phyloP scores from a whole-genome alignment of 2,888 invertebrate genomes.

The Arenicola marina region DNA sequence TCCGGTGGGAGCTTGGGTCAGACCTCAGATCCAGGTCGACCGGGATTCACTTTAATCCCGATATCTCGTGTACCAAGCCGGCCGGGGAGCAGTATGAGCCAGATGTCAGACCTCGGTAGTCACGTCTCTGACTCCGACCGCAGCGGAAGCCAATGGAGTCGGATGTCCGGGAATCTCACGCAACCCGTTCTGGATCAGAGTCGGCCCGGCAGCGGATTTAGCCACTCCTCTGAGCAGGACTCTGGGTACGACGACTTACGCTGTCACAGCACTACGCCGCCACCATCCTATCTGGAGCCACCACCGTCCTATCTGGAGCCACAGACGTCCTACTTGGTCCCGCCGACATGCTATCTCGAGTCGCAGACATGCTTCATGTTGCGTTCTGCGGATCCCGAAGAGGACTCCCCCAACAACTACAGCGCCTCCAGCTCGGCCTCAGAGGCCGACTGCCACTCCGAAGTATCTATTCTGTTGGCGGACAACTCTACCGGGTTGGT shows the following conservation, averaged over 20 bases:
- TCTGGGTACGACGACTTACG: conserved; percentile 5
- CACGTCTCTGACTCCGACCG: too few relatives aligned
- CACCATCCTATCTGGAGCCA: neutral
- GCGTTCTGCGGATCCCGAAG: neutral
- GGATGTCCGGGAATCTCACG: too few relatives aligned
- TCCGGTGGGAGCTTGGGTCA: too few relatives aligned
- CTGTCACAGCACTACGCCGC: conserved; percentile 1
- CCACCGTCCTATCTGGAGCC: neutral
- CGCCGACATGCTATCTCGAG: too few relatives aligned
- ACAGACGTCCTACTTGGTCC: neutral
- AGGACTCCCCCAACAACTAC: neutral
- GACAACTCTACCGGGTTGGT: neutral
- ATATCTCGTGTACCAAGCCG: too few relatives aligned
- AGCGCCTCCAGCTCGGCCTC: neutral
- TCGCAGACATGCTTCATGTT: too few relatives aligned
- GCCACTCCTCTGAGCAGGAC: conserved; percentile 1
- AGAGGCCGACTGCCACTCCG: neutral
- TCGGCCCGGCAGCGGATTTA: neutral
- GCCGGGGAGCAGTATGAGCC: too few relatives aligned
- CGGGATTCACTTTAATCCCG: too few relatives aligned
- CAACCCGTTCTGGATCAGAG: too few relatives aligned
- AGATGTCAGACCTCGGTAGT: too few relatives aligned
- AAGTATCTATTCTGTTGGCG: neutral
- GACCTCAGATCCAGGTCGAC: too few relatives aligned
- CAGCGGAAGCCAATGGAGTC: too few relatives aligned